Percentiles rank a stretch among this genome's conserved stretches.
These are phyloP conservation scores for Apostichopus parvimensis DNA, from an alignment of 35 echinoderm and acorn worm genomes.

Conservation along the genomic window DNA sequence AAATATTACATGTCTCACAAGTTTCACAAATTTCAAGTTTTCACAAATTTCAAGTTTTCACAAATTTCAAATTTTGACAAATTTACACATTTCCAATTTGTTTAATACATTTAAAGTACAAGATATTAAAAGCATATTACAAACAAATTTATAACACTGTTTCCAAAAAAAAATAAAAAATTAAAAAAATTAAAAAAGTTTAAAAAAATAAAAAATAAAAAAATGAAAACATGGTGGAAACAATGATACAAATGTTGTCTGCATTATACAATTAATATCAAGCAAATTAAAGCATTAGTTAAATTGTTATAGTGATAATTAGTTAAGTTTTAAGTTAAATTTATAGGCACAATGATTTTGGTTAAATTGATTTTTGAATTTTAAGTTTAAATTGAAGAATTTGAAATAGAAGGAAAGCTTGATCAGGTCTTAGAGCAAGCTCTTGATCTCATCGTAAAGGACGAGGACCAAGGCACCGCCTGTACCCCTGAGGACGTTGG, in stretches of 20 bases:
- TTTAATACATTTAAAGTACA: background rate
- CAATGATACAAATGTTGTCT: conserved; percentile 36
- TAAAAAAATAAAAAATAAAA: background rate
- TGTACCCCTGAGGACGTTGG: conserved; percentile 66
- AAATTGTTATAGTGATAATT: conserved; percentile 1
- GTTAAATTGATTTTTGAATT: background rate
- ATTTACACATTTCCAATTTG: background rate
- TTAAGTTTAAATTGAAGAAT: background rate
- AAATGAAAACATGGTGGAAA: background rate
- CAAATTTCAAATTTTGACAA: background rate
- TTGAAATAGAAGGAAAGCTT: conserved; percentile 1
- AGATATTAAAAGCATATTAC: conserved; percentile 1
- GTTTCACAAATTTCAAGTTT: background rate
- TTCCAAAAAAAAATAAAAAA: conserved; percentile 31
- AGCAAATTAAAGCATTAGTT: conserved; percentile 9
- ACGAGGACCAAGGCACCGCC: conserved; percentile 84
- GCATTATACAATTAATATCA: conserved; percentile 35
- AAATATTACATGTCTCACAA: background rate
- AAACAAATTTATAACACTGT: conserved; percentile 14
- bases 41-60: background rate
- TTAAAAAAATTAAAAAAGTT: background rate
- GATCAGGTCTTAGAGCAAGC: conserved; percentile 42
- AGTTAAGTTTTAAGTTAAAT: background rate
- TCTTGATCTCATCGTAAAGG: conserved; percentile 89
- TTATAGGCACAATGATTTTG: background rate